phyloP scores from a whole-genome alignment of 2,113 vertebrate genomes.

The Penelope pileata region DNA sequence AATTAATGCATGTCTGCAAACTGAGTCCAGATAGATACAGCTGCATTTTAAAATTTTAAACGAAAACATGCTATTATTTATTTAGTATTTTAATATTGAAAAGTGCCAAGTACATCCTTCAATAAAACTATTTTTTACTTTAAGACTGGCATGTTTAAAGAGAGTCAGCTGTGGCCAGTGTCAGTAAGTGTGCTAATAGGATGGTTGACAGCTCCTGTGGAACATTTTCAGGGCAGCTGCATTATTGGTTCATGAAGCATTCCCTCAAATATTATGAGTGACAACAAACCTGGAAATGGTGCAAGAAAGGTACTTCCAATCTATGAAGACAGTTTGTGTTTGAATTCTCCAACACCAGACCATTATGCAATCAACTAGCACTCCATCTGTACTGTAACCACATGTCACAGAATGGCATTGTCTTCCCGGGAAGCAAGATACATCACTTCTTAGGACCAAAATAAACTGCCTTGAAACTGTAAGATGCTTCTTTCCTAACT shows the following conservation, averaged over 20 bases:
- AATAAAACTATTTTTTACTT: constrained; percentile 52
- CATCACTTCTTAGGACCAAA: constrained; percentile 14
- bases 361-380: constrained; percentile 46
- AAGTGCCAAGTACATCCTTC: constrained; percentile 18
- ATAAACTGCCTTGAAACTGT: constrained; percentile 28
- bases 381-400: constrained; percentile 10
- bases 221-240: constrained; percentile 62
- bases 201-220: constrained; percentile 66
- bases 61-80: constrained; percentile 43
- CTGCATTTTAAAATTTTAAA: constrained; percentile 53
- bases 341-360: constrained; percentile 50
- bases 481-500: neutral
- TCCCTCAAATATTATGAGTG: constrained; percentile 71
- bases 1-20: constrained; percentile 37
- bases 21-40: neutral
- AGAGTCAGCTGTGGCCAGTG: constrained; percentile 58
- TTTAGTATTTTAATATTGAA: constrained; percentile 61
- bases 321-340: constrained; percentile 51
- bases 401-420: constrained; percentile 47
- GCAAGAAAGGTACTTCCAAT: constrained; percentile 51
- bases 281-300: constrained; percentile 70
- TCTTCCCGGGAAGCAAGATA: constrained; percentile 19
- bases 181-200: constrained; percentile 62
- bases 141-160: constrained; percentile 42
- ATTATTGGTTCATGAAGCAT: constrained; percentile 70